phyloP scores from a whole-genome alignment of 2,888 invertebrate species.

The Ochlodes sylvanus region DNA sequence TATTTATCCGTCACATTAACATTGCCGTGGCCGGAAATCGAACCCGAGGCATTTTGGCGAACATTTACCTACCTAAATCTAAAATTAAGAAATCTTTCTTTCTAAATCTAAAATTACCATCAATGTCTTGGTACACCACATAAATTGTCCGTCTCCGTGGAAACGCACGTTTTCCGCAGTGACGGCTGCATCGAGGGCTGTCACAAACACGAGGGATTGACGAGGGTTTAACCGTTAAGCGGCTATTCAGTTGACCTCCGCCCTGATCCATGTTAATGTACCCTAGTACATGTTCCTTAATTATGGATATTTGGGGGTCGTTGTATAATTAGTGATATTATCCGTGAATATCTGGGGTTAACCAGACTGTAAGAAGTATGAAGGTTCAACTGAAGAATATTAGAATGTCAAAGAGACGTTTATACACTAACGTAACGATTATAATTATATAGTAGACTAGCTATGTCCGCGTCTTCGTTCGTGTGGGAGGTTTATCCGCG shows the following conservation, averaged over 20 bases:
- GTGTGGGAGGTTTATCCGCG: no score
- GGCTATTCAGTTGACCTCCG: conserved; percentile 68
- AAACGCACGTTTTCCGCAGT: conserved; percentile 4
- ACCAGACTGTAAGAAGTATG: background rate
- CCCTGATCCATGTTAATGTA: conserved; percentile 58
- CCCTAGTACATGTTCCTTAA: conserved; percentile 29
- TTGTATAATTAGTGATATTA: conserved; percentile 2
- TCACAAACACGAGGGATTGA: conserved; percentile 67
- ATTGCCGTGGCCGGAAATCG: no score
- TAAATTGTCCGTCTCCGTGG: background rate
- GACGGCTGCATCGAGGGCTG: conserved; percentile 49
- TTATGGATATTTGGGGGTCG: conserved; percentile 8
- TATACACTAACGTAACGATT: no score
- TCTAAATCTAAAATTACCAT: no score
- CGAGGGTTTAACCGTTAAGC: conserved; percentile 68
- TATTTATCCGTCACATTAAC: no score
- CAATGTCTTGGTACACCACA: background rate
- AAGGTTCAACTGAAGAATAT: no score
- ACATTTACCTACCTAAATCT: no score
- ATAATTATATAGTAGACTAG: no score
- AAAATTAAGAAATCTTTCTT: no score
- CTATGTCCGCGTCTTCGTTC: no score
- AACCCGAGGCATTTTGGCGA: no score
- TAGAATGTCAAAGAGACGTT: background rate
- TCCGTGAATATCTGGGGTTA: background rate